Evolutionary conservation across 1,140 invertebrate genomes (phyloP), one percentile per base, ranked within the genome.

Genomic region (Choristoneura fumiferana): DNA sequence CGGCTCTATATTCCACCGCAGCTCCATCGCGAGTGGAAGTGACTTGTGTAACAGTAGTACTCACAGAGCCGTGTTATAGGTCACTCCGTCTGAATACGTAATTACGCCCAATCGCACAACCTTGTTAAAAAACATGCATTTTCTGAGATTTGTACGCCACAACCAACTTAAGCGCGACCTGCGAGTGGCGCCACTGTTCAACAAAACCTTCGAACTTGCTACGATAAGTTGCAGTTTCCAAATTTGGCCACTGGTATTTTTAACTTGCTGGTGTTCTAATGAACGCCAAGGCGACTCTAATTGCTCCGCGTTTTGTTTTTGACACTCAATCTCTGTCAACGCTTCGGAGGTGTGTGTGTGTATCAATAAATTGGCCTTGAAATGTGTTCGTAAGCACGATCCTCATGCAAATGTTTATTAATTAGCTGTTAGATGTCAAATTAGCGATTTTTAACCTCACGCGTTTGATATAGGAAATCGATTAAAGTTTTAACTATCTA

Each of bases 11-110:
- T 73, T 54, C 6, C 0, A 2, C n/a, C 57, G 14, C 49, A 63
- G 58, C 22, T 69, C 70, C 71, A 78, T 63, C 71, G 75, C 79
- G 78, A 79, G 69, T 73, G 54, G 67, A 70, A 65, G 63, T 67
- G 57, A 75, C 68, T 83, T 83, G 74, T 79, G 76, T 79, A 79
- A 81, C 76, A 79, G 76, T 77, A 72, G 78, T 81, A 72, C 64
- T 68, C 64, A 82, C 73, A 78, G 78, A 73, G 67, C 67, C 70
- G 69, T 80, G 79, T 80, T 78, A 78, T 76, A 82, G 76, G 76
- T 82, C 73, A 75, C 71, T 80, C 65, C 73, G 71, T 73, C 39
- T 78, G 79, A 78, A 82, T 79, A 79, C 71, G 65, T 82, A 72
- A 82, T 82, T 79, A 78, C 68, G 62, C 37, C 29, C 36, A 56